A percentile compares a stretch with the other conserved stretches of the same genome.
These are phyloP conservation scores for Psammodynastes pulverulentus DNA, from an alignment of 2,113 vertebrate species.

Conservation along the genomic window DNA sequence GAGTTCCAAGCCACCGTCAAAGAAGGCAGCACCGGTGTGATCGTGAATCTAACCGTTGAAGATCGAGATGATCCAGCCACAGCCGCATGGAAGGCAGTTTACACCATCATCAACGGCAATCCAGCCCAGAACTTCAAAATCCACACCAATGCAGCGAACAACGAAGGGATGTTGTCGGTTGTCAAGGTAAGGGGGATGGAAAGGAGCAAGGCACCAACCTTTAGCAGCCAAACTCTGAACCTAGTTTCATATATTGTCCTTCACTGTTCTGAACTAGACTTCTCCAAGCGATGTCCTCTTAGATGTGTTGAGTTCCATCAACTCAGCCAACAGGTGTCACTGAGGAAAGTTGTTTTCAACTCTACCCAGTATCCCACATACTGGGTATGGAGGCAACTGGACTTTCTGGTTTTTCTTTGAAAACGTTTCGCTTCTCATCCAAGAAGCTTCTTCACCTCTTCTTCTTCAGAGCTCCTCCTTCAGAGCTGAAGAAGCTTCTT, in stretches of 20 bases:
- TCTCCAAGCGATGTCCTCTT: background rate
- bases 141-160: slow-evolving; percentile 91
- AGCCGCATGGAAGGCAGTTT: slow-evolving; percentile 87
- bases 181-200: slow-evolving; percentile 79
- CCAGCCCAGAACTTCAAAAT: slow-evolving; percentile 89
- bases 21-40: slow-evolving; percentile 87
- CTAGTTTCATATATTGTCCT: background rate
- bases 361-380: background rate
- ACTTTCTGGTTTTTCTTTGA: no score
- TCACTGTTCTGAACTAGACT: background rate
- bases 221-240: background rate
- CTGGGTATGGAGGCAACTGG: no score
- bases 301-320: background rate
- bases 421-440: no score
- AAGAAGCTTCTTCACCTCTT: no score
- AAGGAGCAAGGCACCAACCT: background rate
- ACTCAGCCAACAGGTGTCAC: background rate
- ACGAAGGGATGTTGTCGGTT: slow-evolving; percentile 94
- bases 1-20: slow-evolving; percentile 90
- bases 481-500: no score
- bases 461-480: no score
- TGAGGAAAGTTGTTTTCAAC: background rate
- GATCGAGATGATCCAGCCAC: slow-evolving; percentile 90
- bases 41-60: slow-evolving; percentile 90
- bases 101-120: slow-evolving; percentile 94